A percentile compares a stretch with the other conserved stretches of the same genome.
These are phyloP conservation scores for Abramis brama DNA, from an alignment of 2,113 vertebrate genomes.

Conservation along the genomic window DNA sequence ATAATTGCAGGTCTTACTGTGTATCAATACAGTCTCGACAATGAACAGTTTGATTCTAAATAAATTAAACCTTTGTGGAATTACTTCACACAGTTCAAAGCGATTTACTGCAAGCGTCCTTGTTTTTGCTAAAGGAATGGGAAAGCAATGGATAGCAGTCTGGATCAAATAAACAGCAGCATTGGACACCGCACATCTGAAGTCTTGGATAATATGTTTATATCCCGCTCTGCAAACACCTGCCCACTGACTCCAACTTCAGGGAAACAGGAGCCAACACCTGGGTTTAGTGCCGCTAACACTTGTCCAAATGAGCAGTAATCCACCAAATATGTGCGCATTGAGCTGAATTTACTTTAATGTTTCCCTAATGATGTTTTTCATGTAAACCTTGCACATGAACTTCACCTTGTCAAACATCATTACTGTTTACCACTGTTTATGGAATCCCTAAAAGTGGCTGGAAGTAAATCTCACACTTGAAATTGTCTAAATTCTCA, in stretches of 20 bases:
- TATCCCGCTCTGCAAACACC: conserved; percentile 61
- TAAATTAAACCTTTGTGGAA: not conserved
- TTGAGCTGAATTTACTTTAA: conserved; percentile 16
- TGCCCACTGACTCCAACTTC: conserved; percentile 58
- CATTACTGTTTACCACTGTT: not conserved
- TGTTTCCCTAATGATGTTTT: conserved; percentile 20
- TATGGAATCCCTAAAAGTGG: not conserved
- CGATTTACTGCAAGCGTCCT: not conserved
- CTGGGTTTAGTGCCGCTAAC: conserved; percentile 51
- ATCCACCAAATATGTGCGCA: conserved; percentile 27
- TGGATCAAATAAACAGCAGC: conserved; percentile 46
- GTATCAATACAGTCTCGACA: not conserved
- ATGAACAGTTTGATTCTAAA: conserved; percentile 12
- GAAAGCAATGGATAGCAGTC: not conserved
- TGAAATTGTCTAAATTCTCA: not conserved
- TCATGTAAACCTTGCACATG: not conserved
- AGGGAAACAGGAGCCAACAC: conserved; percentile 61
- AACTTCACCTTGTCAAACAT: conserved; percentile 8
- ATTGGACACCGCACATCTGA: conserved; percentile 9
- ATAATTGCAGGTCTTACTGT: not conserved
- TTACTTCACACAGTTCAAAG: not conserved
- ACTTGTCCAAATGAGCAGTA: conserved; percentile 27
- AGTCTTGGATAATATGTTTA: conserved; percentile 64
- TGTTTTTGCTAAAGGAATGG: conserved; percentile 17
- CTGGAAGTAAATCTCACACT: not conserved